Evolutionary conservation across 2,888 invertebrate species (phyloP).

Genomic region (Sericinus montela): DNA sequence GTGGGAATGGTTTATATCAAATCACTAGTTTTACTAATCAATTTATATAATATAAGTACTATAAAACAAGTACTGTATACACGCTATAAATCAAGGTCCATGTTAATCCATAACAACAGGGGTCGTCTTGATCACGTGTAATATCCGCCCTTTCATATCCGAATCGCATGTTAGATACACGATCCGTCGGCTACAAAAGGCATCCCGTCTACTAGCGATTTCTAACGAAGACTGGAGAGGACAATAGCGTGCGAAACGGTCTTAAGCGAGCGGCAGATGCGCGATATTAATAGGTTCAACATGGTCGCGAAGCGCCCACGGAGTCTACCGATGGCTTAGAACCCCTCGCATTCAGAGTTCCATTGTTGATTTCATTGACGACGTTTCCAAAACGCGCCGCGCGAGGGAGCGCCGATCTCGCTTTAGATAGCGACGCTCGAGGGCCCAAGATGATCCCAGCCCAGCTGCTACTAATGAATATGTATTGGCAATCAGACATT

Average conservation of each 20-base stretch:
- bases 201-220: neutral
- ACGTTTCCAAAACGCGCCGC: neutral
- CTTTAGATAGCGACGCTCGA: neutral
- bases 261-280: constrained; percentile 26
- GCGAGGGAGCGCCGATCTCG: constrained; percentile 1
- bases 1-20: too few species aligned
- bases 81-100: too few species aligned
- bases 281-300: constrained; percentile 25
- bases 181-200: neutral
- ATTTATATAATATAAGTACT: too few species aligned
- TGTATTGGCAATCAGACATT: neutral
- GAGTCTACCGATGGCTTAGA: neutral
- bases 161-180: too few species aligned
- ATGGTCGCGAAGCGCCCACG: constrained; percentile 29
- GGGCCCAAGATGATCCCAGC: neutral
- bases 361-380: neutral
- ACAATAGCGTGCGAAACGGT: constrained; percentile 1
- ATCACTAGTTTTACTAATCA: too few species aligned
- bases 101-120: too few species aligned
- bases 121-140: too few species aligned
- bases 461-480: constrained; percentile 3
- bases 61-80: too few species aligned
- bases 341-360: neutral
- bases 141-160: too few species aligned
- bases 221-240: neutral